Conservation (phyloP, 2,113 vertebrate species). For the Microcebus jonahi region DNA sequence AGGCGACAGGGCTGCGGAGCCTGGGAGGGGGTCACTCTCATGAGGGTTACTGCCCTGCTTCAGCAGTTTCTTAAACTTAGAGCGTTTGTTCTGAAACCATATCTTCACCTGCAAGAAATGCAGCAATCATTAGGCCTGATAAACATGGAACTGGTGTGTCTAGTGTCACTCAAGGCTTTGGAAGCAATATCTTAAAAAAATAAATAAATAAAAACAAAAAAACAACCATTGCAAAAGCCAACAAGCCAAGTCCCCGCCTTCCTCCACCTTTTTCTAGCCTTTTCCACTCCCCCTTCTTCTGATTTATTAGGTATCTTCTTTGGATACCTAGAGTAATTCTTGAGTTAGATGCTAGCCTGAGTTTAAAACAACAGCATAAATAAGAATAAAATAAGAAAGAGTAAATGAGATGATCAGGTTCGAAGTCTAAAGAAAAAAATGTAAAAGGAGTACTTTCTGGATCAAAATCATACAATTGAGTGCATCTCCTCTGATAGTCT, state of each 20-base stretch:
- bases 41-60: constrained; percentile 97
- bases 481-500: not conserved
- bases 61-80: constrained; percentile 99
- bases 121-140: constrained; percentile 40
- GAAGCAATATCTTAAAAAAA: not conserved
- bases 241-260: not conserved
- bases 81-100: constrained; percentile 99
- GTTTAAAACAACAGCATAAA: constrained; percentile 27
- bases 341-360: not conserved
- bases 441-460: not conserved
- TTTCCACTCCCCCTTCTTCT: not conserved
- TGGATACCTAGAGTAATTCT: not conserved
- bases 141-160: not conserved
- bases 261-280: not conserved
- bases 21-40: constrained; percentile 95
- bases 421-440: not conserved
- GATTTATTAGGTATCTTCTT: not conserved
- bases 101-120: constrained; percentile 95
- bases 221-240: not conserved
- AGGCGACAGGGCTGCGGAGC: constrained; percentile 94
- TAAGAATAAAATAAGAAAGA: constrained; percentile 11
- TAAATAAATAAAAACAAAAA: not conserved
- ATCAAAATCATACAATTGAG: not conserved
- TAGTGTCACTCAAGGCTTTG: not conserved
- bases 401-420: not conserved